Percentiles rank a stretch among this genome's conserved stretches.
Evolutionary conservation across 2,113 vertebrate genomes (phyloP).

Genomic region (Vombatus ursinus): DNA sequence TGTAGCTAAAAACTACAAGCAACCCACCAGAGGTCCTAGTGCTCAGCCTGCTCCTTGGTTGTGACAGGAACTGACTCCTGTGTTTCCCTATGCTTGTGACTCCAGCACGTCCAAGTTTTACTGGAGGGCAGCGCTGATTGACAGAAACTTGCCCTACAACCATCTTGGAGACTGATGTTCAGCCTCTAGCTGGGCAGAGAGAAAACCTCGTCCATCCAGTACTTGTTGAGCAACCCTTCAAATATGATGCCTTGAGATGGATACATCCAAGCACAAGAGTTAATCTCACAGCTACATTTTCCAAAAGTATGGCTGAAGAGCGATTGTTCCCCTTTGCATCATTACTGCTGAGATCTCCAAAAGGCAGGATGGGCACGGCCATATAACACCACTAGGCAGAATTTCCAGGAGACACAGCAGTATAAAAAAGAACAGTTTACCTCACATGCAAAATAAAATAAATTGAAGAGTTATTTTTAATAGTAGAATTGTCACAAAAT

Average conservation of each 20-base stretch:
- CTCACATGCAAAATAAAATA: not conserved
- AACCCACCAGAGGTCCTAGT: not conserved
- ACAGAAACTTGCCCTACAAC: not conserved
- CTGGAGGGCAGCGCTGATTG: not conserved
- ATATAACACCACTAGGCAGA: not conserved
- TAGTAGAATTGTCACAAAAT: not conserved
- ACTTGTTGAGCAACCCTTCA: not conserved
- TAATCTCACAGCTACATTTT: not conserved
- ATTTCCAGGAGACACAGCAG: not conserved
- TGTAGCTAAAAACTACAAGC: not conserved
- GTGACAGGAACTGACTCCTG: not conserved
- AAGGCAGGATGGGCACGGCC: not conserved
- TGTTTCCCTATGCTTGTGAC: not conserved
- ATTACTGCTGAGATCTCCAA: not conserved
- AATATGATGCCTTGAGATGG: not conserved
- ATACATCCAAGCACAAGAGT: not conserved
- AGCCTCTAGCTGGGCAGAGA: not conserved
- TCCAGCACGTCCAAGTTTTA: not conserved
- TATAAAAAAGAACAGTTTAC: not conserved
- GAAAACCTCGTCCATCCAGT: not conserved
- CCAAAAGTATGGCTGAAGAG: not conserved
- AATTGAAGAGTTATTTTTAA: not conserved
- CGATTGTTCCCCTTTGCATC: not conserved
- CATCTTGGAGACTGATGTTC: not conserved
- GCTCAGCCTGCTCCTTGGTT: not conserved